phyloP scores from a whole-genome alignment of 2,888 invertebrate genomes.

The Eupithecia centaureata region DNA sequence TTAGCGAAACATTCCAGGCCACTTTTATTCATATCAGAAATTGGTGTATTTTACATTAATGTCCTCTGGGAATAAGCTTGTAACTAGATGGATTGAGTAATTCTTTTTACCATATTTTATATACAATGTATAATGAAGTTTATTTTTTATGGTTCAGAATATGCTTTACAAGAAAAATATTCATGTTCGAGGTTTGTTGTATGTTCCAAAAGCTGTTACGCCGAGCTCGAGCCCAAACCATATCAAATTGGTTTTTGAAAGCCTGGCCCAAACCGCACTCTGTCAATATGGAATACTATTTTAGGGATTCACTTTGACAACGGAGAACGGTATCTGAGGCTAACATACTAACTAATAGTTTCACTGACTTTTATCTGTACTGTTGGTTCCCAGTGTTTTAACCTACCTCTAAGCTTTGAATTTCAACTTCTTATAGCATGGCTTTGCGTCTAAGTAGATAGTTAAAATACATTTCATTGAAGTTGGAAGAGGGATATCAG shows the following conservation, averaged over 20 bases:
- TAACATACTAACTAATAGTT: too few relatives aligned
- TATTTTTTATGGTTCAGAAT: not conserved
- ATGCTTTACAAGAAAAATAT: not conserved
- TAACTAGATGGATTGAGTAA: constrained; percentile 5
- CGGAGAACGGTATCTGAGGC: not conserved
- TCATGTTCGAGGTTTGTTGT: not conserved
- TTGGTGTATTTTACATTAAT: constrained; percentile 19
- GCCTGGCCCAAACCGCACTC: constrained; percentile 9
- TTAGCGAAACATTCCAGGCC: constrained; percentile 27
- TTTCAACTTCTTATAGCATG: too few relatives aligned
- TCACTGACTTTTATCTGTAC: too few relatives aligned
- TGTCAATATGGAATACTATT: constrained; percentile 5
- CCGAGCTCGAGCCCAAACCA: not conserved
- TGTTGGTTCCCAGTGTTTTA: too few relatives aligned
- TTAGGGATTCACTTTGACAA: constrained; percentile 5
- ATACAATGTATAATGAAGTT: too few relatives aligned
- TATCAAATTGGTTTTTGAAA: constrained; percentile 7
- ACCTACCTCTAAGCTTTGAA: too few relatives aligned
- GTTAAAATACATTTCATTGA: too few relatives aligned
- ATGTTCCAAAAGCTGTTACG: not conserved
- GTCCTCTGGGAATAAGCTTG: constrained; percentile 20
- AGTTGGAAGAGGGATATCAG: too few relatives aligned
- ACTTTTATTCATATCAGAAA: constrained; percentile 21
- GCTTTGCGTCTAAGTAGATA: too few relatives aligned
- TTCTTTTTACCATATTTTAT: not conserved